Base-by-base conservation (phyloP, 2,888 invertebrate genomes). In the Mythimna ferrago region DNA sequence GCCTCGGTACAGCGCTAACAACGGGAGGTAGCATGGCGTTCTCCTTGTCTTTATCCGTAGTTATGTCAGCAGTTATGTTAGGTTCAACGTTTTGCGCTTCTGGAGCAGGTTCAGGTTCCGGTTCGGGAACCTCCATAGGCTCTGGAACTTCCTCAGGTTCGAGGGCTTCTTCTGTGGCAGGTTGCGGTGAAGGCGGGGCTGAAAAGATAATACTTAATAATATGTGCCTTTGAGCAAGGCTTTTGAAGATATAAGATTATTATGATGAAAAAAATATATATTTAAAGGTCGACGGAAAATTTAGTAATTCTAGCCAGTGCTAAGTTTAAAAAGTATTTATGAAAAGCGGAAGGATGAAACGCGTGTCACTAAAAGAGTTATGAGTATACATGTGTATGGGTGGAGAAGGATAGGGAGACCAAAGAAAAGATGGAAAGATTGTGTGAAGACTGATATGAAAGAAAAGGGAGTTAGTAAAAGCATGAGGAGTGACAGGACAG, bases 1-100 rank as follows among this genome's bases (percentile, higher is more conserved):
- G 86, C 0, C 89, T 74, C 3, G 89, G 91, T 2, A 86, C 82
- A 0, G 79, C 79, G 0, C 81, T 10, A 0, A 51, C 87, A 0
- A 54, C 77, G 0, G 94, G 94, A 6, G 95, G 93, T 1, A 90
- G 56, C 94, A 94, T 94, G 0, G 88, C 89, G 68, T 95, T 94
- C 75, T 95, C 94, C 64, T 94, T 94, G 83, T 92, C 90, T 61
- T 94, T 94, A 83, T 93, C 90, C 9, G 73, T 86, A 14, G 71
- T 51, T 5, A 48, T 58, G 63, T 73, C 75, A 26, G 70, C 61
- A 67, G 81, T 76, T 41, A 78, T 66, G 19, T 78, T 60, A n/a
- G 63, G 56, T 64, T 76, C 68, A 16, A 41, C 1, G 26, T 16
- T 26, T 68, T 63, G 51, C 9, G 57, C 60, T 26, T 60, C 53